Base-by-base conservation (phyloP, 2,797 vertebrate species). In the Pristis pectinata region DNA sequence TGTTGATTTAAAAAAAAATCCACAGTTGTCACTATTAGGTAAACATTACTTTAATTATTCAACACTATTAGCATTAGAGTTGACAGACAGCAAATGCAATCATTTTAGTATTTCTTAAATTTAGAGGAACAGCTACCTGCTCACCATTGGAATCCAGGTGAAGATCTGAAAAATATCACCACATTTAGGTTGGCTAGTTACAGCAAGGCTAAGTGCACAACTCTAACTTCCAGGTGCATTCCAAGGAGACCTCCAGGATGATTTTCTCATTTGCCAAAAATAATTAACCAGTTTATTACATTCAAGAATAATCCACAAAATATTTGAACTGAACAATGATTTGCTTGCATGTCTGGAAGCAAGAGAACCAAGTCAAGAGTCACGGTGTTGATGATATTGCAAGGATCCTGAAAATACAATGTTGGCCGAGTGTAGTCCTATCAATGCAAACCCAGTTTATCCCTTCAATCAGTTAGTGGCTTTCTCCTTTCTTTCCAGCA, bases 401-500 rank as follows among this genome's bases (percentile, higher is more conserved):
- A 94, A 76, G 41, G 70, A 95, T 96, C 96, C 97, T 96, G 97
- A 97, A 76, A 91, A 24, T 44, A 44, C 96, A 96, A 95, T 95
- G 97, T 95, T 98, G 97, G 96, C 96, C 96, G 96, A 96, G 95
- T 96, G 96, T 96, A 96, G 96, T 97, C 96, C 96, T 95, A 95
- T 95, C 94, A 95, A 94, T 95, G 96, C 95, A 94, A 95, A 96
- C 96, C 96, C 96, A 96, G 96, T 95, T 95, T 95, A 95, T 24
- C 95, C 70, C 91, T 1, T 95, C 93, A 61, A 6, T 95, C 95
- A 96, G 95, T 98, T 97, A 99, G 97, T 99, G 98, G 96, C 99
- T 99, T 97, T 99, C 99, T 96, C 99, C 99, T 96, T 99, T 99
- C 96, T 99, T 99, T 94, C 98, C 99, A 96, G 98, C 98, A 95